Percentiles rank a stretch among this genome's conserved stretches.
These are phyloP conservation scores for Labia minor DNA, from an alignment of 2,888 invertebrate species.

Conservation along the genomic window DNA sequence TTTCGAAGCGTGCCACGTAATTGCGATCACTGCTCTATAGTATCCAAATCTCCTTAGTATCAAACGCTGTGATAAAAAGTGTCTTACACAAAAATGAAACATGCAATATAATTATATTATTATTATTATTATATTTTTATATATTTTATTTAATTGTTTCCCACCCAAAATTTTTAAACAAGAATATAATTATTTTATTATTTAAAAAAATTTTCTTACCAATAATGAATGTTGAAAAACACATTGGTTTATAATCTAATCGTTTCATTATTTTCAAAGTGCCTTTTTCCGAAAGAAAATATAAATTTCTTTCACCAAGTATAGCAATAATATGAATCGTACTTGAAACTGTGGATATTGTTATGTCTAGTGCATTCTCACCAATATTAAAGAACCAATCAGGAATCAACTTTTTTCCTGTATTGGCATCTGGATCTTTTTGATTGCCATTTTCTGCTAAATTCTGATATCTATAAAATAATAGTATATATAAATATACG, in stretches of 20 bases:
- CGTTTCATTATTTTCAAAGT: constrained; percentile 70
- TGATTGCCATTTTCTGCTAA: constrained; percentile 60
- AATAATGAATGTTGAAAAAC: constrained; percentile 59
- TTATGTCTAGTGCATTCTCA: constrained; percentile 55
- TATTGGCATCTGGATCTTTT: constrained; percentile 40
- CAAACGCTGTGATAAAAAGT: too few species aligned
- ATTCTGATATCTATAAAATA: constrained; percentile 56
- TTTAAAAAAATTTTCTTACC: constrained; percentile 35
- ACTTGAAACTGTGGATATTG: constrained; percentile 47
- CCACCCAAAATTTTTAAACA: too few species aligned
- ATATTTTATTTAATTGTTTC: too few species aligned
- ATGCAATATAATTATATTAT: too few species aligned
- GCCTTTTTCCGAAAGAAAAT: constrained; percentile 68
- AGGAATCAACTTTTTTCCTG: constrained; percentile 50
- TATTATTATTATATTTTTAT: too few species aligned
- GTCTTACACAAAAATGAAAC: too few species aligned
- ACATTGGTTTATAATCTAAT: constrained; percentile 71
- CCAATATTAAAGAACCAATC: constrained; percentile 79
- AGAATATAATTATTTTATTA: too few species aligned
- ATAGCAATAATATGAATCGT: constrained; percentile 62
- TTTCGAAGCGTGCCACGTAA: too few species aligned
- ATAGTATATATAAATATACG: not conserved
- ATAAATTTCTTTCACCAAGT: constrained; percentile 75
- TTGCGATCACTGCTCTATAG: too few species aligned
- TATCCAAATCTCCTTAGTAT: too few species aligned